Base-by-base conservation (phyloP, 2,797 vertebrate species). In the Passerculus sandwichensis region DNA sequence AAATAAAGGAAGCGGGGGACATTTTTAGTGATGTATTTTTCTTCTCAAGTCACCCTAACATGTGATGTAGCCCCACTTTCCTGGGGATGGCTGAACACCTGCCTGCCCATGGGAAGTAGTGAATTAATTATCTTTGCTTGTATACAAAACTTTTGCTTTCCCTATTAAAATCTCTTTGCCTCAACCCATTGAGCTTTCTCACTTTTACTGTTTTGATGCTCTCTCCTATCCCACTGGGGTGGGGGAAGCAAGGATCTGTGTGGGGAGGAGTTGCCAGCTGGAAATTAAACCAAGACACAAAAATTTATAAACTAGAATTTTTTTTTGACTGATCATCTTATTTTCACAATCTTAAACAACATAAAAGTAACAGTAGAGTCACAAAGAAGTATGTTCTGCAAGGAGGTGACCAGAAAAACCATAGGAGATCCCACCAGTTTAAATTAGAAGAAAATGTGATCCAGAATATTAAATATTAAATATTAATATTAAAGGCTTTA, bases 21-120 rank as follows among this genome's bases (percentile, higher is more conserved):
- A 56, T 50, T 62, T 26, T 21, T 15, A 38, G 20, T 12, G 20
- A 62, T 62, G 1, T 3, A 2, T 44, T 56, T 50, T 8, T 56
- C 27, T 56, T 62, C 27, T 48, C 7, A 44, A n/a, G 12, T 73
- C 20, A 30, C 8, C 2, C 7, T 29, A n/a, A 18, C 2, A 1
- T 2, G 1, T 38, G 40, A 20, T 27, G 4, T 19, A 23, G 18
- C 4, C 17, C 29, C 1, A 0, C 3, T 50, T 23, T 56, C 15
- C 61, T 51, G n/a, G 15, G 23, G 6, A 16, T 71, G 29, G 25
- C 12, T 69, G 48, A 62, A 54, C 27, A 38, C 3, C 42, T 30
- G 9, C n/a, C 27, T 57, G 29, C 15, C 21, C 17, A 6, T 27
- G 17, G 7, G 14, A 71, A 51, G 12, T 1, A 2, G 4, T 25